Evolutionary conservation across 1,140 invertebrate genomes (phyloP).

Genomic region (Wiebesia pumilae): DNA sequence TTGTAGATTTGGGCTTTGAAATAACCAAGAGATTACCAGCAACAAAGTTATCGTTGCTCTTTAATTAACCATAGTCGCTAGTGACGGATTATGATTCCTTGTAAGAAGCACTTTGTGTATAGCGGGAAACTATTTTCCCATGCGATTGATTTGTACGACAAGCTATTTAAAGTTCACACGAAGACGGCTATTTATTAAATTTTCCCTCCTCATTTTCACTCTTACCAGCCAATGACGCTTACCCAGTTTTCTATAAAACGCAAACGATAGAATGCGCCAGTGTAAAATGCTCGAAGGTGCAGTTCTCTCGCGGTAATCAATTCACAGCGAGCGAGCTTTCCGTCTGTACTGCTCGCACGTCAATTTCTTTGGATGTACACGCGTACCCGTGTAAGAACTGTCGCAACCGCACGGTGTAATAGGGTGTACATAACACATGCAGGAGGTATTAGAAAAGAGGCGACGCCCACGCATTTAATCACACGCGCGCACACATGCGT

Average conservation of each 20-base stretch:
- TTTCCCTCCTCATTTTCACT: neutral
- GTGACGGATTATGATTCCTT: neutral
- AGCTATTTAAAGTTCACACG: neutral
- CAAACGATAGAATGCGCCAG: neutral
- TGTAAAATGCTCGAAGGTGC: slow-evolving; percentile 24
- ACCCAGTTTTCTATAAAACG: neutral
- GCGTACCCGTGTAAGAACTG: neutral
- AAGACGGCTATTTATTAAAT: neutral
- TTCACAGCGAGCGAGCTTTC: slow-evolving; percentile 14
- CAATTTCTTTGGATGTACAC: neutral
- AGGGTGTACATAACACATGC: neutral
- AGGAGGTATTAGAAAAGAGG: slow-evolving; percentile 10
- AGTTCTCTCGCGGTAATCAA: slow-evolving; percentile 10
- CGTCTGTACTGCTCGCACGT: neutral
- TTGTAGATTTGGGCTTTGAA: no score
- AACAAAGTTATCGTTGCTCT: no score
- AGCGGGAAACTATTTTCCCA: neutral
- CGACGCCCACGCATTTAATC: neutral
- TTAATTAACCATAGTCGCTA: neutral
- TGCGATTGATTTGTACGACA: slow-evolving; percentile 5
- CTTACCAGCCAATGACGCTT: neutral
- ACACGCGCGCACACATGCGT: no score
- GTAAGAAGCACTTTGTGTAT: neutral
- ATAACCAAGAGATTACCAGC: no score
- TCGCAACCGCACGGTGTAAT: neutral